Evolutionary conservation across 2,888 invertebrate genomes (phyloP).

Genomic region (Amphipyra tragopoginis): DNA sequence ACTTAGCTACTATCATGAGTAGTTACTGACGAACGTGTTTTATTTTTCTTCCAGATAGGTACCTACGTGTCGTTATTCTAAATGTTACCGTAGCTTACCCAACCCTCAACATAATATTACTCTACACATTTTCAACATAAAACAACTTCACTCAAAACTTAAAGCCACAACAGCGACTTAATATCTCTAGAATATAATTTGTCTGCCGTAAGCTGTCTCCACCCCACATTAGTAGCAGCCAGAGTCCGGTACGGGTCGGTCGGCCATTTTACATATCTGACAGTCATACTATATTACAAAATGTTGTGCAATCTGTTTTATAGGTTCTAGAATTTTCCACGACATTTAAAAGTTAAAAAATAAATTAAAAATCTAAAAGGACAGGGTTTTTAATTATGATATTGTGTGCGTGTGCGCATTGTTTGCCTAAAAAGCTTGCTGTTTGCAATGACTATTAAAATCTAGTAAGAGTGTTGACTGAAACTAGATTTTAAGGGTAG

Average conservation of each 20-base stretch:
- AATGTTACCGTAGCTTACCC: too few species aligned
- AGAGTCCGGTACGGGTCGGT: conserved; percentile 66
- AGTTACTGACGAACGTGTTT: too few species aligned
- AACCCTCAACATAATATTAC: too few species aligned
- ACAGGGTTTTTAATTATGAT: too few species aligned
- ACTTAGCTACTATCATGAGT: too few species aligned
- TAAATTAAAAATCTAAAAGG: too few species aligned
- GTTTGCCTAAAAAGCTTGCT: too few species aligned
- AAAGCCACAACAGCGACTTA: conserved; percentile 18
- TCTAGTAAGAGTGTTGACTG: not conserved
- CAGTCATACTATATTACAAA: conserved; percentile 63
- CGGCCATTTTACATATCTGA: conserved; percentile 57
- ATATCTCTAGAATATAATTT: conserved; percentile 28
- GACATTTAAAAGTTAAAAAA: conserved; percentile 23
- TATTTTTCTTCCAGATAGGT: too few species aligned
- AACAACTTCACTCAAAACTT: conserved; percentile 9
- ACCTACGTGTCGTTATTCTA: too few species aligned
- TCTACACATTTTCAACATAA: not conserved
- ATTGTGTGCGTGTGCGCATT: not conserved
- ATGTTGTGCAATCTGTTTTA: conserved; percentile 71
- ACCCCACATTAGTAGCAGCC: conserved; percentile 79
- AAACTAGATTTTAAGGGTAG: too few species aligned
- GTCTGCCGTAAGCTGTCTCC: conserved; percentile 67
- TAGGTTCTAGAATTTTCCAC: conserved; percentile 66
- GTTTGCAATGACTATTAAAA: too few species aligned